Percentiles rank a stretch among this genome's conserved stretches.
Conservation (phyloP, 1,140 invertebrate species). For the Bombus difficillimus region DNA sequence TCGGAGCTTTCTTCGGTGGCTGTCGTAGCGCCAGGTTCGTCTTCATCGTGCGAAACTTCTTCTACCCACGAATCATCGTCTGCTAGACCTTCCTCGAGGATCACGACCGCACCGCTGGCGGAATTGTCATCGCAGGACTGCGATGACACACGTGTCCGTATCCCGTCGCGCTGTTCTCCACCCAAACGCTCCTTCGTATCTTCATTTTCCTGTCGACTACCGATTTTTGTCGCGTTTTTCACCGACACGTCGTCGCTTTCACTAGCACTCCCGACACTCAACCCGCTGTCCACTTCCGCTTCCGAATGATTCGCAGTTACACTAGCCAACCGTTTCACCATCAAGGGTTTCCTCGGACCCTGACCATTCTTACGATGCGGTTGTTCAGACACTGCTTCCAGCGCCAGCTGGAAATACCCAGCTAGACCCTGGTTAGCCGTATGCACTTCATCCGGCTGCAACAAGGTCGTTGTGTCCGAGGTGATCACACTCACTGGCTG, state of each 20-base stretch:
- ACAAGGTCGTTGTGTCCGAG: conserved; percentile 87
- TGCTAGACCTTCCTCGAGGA: conserved; percentile 91
- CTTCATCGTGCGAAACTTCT: conserved; percentile 90
- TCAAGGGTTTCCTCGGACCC: conserved; percentile 71
- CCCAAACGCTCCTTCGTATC: conserved; percentile 46
- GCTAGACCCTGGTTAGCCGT: conserved; percentile 73
- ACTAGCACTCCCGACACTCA: conserved; percentile 79
- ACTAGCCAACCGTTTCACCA: conserved; percentile 61
- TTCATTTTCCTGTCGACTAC: conserved; percentile 18
- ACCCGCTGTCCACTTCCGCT: conserved; percentile 76
- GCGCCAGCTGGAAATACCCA: conserved; percentile 79
- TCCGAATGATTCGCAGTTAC: conserved; percentile 67
- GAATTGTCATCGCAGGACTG: conserved; percentile 69
- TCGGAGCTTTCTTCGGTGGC: conserved; percentile 84
- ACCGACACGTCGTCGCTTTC: conserved; percentile 80
- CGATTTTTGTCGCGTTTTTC: conserved; percentile 64
- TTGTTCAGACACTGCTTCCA: conserved; percentile 74
- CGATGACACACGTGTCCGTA: conserved; percentile 54
- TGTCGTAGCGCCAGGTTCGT: conserved; percentile 82
- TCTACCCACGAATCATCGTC: conserved; percentile 95
- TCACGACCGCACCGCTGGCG: conserved; percentile 84
- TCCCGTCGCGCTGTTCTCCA: conserved; percentile 37
- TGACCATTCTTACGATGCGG: conserved; percentile 71
- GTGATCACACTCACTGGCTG: conserved; percentile 88
- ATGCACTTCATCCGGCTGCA: conserved; percentile 81